Conservation (phyloP, 2,113 vertebrate genomes). For the Cynopterus brachyotis region DNA sequence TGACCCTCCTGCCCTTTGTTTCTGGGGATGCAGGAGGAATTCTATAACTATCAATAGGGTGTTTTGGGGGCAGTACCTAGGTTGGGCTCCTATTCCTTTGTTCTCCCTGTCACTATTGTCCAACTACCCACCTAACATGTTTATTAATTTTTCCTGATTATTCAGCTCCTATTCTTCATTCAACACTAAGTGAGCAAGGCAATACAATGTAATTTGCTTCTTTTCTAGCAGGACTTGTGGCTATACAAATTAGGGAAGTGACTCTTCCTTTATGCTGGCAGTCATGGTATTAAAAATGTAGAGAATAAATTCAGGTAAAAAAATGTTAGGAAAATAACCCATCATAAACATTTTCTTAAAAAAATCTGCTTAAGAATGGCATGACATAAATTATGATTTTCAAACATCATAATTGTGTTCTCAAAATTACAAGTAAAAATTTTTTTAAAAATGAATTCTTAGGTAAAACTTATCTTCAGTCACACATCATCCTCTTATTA, state of each 20-base stretch:
- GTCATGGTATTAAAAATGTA: background rate
- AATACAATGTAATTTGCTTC: background rate
- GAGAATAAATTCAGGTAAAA: background rate
- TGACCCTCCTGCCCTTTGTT: too few relatives aligned
- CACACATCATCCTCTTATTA: background rate
- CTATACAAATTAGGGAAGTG: background rate
- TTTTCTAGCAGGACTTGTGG: background rate
- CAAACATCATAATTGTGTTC: background rate
- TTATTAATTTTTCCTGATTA: background rate
- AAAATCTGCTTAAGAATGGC: background rate
- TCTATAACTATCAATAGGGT: too few relatives aligned
- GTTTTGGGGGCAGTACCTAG: too few relatives aligned
- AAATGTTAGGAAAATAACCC: background rate
- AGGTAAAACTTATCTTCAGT: background rate
- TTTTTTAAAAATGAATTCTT: background rate
- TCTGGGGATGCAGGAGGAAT: too few relatives aligned
- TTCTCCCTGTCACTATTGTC: too few relatives aligned
- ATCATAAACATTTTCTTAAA: background rate
- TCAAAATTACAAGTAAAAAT: background rate
- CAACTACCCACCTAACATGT: too few relatives aligned
- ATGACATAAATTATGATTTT: background rate
- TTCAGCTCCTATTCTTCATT: background rate
- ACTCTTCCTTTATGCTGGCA: background rate
- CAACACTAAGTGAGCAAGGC: background rate
- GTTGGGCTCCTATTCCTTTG: too few relatives aligned